Evolutionary conservation across 2,113 vertebrate species (phyloP), one percentile per base, ranked within the genome.

Genomic region (Gnathonemus longibarbis): DNA sequence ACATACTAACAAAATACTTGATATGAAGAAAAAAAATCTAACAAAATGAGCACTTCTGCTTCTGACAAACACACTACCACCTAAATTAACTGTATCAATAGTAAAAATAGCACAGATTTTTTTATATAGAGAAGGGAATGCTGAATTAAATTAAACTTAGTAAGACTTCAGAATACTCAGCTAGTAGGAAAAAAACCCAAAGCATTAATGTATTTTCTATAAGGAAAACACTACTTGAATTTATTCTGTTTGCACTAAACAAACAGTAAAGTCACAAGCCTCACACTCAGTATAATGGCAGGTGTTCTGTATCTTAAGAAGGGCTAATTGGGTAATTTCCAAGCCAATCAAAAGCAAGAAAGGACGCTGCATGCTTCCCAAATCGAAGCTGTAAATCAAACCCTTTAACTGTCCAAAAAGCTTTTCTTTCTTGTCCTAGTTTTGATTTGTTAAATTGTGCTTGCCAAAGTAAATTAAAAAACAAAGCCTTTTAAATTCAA

Each of bases 321-420:
- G 89, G 62, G 84, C 91, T 56, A 91, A 91, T 91, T 89, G 42
- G 50, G 27, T 83, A n/a, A 88, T 88, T 80, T 52, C 5, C 19
- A 87, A 89, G 66, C 84, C 88, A 91, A 89, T 91, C 50, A 91
- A 70, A 66, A 56, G 9, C 13, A 31, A 49, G 50, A 52, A 8
- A 24, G 42, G 39, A n/a, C 35, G 31, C 48, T 39, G 45, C 88
- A 49, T 17, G 90, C 92, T 52, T 92, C 62, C 39, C 74, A 13
- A 24, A 87, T 84, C 19, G 87, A 90, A 91, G 56, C 88, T 31
- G 49, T 31, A 53, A 92, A 93, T 93, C 91, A 93, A 50, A 90
- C 62, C 87, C 52, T 91, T 95, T 92, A 94, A 93, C 15, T 53
- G 27, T n/a, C 21, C 7, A 48, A 46, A 24, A 84, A 84, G 83